These are phyloP conservation scores for Acanthopleura granulata DNA, from an alignment of 2,888 invertebrate genomes.

Conservation along the genomic window DNA sequence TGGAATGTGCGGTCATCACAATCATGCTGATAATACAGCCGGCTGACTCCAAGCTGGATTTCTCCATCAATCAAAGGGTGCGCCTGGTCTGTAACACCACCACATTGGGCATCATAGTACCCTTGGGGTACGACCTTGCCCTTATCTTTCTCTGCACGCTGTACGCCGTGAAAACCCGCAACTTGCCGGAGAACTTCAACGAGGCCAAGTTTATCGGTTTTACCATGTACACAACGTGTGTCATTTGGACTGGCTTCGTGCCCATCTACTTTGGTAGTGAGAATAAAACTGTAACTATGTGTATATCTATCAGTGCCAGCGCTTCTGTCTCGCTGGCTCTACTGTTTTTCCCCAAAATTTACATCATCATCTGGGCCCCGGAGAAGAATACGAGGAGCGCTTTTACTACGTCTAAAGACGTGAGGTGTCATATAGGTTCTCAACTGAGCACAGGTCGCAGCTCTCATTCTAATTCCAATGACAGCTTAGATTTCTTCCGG, in stretches of 20 bases:
- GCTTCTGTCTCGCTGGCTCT: slow-evolving; percentile 81
- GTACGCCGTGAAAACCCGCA: slow-evolving; percentile 83
- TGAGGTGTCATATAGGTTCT: slow-evolving; percentile 78
- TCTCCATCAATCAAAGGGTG: slow-evolving; percentile 71
- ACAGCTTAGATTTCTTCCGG: slow-evolving; percentile 51
- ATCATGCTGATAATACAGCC: slow-evolving; percentile 76
- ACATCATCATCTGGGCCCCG: slow-evolving; percentile 81
- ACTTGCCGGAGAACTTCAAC: slow-evolving; percentile 98
- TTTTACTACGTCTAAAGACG: slow-evolving; percentile 81
- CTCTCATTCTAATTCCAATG: slow-evolving; percentile 44
- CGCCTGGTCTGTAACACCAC: slow-evolving; percentile 78
- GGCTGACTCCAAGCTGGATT: slow-evolving; percentile 73
- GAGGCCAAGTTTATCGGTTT: slow-evolving; percentile 84
- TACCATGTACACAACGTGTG: slow-evolving; percentile 98
- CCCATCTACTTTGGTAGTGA: slow-evolving; percentile 94
- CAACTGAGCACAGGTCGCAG: slow-evolving; percentile 20
- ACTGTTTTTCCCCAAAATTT: slow-evolving; percentile 83
- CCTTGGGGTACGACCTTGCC: slow-evolving; percentile 81
- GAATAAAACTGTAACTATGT: slow-evolving; percentile 74
- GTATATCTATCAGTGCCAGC: slow-evolving; percentile 81
- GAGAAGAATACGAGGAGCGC: slow-evolving; percentile 82
- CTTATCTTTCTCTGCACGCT: slow-evolving; percentile 88
- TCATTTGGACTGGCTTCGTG: slow-evolving; percentile 98
- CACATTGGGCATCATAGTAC: slow-evolving; percentile 79
- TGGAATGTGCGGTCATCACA: slow-evolving; percentile 84